Percentiles rank a stretch among this genome's conserved stretches.
Conservation (phyloP, 1,140 invertebrate species). For the Callitettix versicolor region DNA sequence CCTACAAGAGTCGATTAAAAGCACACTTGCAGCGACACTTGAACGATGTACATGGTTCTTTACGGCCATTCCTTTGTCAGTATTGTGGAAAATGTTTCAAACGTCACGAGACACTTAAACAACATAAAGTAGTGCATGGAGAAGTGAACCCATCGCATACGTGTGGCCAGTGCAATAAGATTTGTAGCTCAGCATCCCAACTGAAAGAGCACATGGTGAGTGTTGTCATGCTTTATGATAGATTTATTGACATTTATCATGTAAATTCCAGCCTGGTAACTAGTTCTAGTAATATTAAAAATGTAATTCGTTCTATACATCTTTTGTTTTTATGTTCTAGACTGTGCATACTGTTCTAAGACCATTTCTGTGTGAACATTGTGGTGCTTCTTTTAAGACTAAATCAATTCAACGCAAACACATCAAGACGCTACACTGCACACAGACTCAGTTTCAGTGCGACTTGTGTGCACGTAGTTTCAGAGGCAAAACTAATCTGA, state of each 20-base stretch:
- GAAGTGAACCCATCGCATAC: background rate
- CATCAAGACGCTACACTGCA: background rate
- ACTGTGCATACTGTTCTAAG: background rate
- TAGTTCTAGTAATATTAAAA: too few species aligned
- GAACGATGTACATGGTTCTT: conserved; percentile 4
- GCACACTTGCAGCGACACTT: conserved; percentile 4
- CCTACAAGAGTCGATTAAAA: conserved; percentile 9
- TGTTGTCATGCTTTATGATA: background rate
- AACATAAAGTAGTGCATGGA: conserved; percentile 10
- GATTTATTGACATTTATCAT: too few species aligned
- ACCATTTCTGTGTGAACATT: conserved; percentile 11
- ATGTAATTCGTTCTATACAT: too few species aligned
- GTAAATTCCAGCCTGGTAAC: too few species aligned
- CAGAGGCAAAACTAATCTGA: background rate
- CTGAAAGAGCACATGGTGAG: conserved; percentile 12
- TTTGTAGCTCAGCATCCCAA: background rate
- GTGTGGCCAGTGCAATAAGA: conserved; percentile 7
- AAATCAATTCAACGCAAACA: background rate
- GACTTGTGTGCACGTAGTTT: background rate
- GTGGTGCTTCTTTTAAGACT: conserved; percentile 12
- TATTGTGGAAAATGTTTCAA: conserved; percentile 14
- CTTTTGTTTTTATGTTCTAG: background rate
- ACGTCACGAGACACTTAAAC: conserved; percentile 7
- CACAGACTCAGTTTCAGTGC: background rate
- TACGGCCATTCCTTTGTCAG: conserved; percentile 11